phyloP scores from a whole-genome alignment of 2,797 vertebrate species.

The Varecia variegata region DNA sequence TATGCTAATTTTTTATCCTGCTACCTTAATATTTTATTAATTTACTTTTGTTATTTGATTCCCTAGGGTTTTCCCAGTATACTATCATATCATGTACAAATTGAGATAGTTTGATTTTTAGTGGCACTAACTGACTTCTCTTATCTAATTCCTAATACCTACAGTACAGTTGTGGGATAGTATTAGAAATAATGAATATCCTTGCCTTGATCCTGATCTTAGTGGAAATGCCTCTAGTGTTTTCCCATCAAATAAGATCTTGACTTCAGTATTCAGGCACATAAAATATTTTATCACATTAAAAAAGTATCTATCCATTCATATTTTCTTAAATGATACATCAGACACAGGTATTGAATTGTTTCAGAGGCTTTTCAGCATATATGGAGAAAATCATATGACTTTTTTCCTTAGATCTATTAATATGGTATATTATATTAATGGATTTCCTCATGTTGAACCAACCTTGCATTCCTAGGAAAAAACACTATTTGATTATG shows the following conservation, averaged over 20 bases:
- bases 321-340: background rate
- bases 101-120: background rate
- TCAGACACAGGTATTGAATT: background rate
- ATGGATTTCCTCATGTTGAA: background rate
- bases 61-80: background rate
- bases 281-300: background rate
- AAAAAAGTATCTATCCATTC: background rate
- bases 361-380: background rate
- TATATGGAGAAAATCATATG: background rate
- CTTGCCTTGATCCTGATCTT: background rate
- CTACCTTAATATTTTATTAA: background rate
- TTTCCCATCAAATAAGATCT: background rate
- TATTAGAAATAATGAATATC: background rate
- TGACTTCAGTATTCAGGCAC: background rate
- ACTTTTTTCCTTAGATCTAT: background rate
- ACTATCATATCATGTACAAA: background rate
- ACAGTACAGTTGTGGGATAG: background rate
- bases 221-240: background rate
- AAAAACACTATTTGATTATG: background rate
- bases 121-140: background rate
- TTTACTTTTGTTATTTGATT: background rate
- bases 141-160: background rate
- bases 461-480: background rate
- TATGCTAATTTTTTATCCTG: background rate
- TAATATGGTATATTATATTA: background rate